Evolutionary conservation across 2,113 vertebrate species (phyloP).

Genomic region (Sylvilagus bachmani): DNA sequence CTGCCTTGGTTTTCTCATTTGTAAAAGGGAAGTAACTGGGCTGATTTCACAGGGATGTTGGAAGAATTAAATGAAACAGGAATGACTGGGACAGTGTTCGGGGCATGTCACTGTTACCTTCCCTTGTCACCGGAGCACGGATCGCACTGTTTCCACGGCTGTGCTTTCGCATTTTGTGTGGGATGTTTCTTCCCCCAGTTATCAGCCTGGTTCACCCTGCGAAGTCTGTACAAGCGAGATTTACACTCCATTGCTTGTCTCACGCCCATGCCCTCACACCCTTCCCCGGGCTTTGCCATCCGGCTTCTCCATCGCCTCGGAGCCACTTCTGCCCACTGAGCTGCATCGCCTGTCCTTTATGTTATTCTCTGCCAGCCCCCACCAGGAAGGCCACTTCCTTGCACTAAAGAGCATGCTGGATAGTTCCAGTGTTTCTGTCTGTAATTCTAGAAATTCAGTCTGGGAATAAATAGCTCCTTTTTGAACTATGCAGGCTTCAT

Average conservation of each 20-base stretch:
- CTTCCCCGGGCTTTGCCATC: background rate
- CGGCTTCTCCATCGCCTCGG: background rate
- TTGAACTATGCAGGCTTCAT: background rate
- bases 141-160: background rate
- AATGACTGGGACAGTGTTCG: background rate
- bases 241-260: background rate
- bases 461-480: slow-evolving; percentile 15
- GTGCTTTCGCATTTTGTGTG: slow-evolving; percentile 1
- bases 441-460: slow-evolving; percentile 31
- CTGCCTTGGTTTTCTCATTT: slow-evolving; percentile 24
- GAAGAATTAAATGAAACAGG: slow-evolving; percentile 31
- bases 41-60: background rate
- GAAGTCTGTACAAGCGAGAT: background rate
- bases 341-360: background rate
- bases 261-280: background rate
- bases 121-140: background rate
- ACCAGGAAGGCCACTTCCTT: background rate
- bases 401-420: background rate
- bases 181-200: background rate
- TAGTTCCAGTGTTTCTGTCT: background rate
- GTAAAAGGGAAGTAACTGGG: background rate
- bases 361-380: background rate
- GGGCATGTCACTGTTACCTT: background rate
- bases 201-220: background rate
- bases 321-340: background rate